Evolutionary conservation across 2,888 invertebrate genomes (phyloP).

Genomic region (Polydesmus complanatus): DNA sequence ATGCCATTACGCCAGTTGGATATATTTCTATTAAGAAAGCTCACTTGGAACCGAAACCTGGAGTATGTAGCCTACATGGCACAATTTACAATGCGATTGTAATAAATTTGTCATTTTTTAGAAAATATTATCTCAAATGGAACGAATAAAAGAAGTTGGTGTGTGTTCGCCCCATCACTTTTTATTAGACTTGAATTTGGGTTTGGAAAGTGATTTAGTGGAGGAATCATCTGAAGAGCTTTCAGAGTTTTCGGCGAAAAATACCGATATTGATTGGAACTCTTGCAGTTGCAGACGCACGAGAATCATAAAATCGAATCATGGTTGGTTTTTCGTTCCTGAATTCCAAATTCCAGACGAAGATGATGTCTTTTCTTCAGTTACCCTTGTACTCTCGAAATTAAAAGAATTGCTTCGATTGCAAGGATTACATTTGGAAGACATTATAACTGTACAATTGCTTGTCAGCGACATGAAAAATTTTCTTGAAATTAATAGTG

Average conservation of each 20-base stretch:
- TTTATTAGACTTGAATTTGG: not conserved
- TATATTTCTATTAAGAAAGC: constrained; percentile 77
- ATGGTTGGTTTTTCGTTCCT: not conserved
- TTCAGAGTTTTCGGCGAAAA: not conserved
- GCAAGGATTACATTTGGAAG: constrained; percentile 41
- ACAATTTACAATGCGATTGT: not conserved
- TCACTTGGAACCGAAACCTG: constrained; percentile 53
- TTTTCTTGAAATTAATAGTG: constrained; percentile 59
- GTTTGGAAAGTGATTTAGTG: not conserved
- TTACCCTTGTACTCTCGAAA: not conserved
- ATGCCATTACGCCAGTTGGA: constrained; percentile 87
- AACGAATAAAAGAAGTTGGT: not conserved
- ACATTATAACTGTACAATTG: constrained; percentile 67
- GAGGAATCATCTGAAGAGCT: not conserved
- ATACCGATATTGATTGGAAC: not conserved
- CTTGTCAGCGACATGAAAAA: constrained; percentile 70
- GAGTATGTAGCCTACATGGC: not conserved
- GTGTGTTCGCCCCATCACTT: not conserved
- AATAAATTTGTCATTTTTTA: not conserved
- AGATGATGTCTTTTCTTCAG: not conserved
- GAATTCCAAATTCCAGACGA: not conserved
- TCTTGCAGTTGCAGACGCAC: no score
- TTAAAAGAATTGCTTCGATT: not conserved
- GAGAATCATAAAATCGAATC: not conserved
- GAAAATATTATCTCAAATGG: constrained; percentile 3